These are phyloP conservation scores for Apeira syringaria DNA, from an alignment of 2,888 invertebrate genomes.

Conservation along the genomic window DNA sequence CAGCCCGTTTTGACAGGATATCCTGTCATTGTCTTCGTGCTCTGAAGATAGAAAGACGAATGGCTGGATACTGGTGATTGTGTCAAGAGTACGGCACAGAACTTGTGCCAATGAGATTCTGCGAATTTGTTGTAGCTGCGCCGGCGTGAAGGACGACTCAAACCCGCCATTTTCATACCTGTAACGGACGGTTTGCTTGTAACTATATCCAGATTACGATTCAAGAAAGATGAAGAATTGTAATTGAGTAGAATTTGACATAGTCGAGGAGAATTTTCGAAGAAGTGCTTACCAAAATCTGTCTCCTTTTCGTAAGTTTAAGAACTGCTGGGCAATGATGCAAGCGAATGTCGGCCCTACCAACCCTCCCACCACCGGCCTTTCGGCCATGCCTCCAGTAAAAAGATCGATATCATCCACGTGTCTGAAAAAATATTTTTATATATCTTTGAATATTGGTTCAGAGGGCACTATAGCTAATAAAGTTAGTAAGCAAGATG, in stretches of 20 bases:
- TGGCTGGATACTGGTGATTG: conserved; percentile 87
- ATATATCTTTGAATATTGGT: too few species aligned
- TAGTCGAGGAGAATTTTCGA: too few species aligned
- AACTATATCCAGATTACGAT: too few species aligned
- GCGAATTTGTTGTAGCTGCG: conserved; percentile 89
- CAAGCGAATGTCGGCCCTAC: conserved; percentile 95
- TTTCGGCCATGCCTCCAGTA: conserved; percentile 92
- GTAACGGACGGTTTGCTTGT: too few species aligned
- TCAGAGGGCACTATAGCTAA: too few species aligned
- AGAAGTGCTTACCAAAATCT: conserved; percentile 86
- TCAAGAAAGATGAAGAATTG: too few species aligned
- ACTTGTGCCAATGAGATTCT: conserved; percentile 89
- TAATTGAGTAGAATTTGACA: too few species aligned
- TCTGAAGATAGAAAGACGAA: conserved; percentile 87
- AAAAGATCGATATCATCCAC: conserved; percentile 94
- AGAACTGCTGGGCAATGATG: conserved; percentile 93
- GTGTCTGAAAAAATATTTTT: conserved; percentile 69
- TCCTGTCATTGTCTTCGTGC: conserved; percentile 82
- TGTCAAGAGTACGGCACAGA: conserved; percentile 86
- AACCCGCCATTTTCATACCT: conserved; percentile 91
- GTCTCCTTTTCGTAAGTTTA: conserved; percentile 90
- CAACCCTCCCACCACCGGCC: conserved; percentile 90
- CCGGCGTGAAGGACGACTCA: conserved; percentile 89
- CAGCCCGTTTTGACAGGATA: conserved; percentile 81
- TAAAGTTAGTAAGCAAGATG: too few species aligned